Conservation (phyloP, 2,113 vertebrate species). For the Aleadryas rufinucha region DNA sequence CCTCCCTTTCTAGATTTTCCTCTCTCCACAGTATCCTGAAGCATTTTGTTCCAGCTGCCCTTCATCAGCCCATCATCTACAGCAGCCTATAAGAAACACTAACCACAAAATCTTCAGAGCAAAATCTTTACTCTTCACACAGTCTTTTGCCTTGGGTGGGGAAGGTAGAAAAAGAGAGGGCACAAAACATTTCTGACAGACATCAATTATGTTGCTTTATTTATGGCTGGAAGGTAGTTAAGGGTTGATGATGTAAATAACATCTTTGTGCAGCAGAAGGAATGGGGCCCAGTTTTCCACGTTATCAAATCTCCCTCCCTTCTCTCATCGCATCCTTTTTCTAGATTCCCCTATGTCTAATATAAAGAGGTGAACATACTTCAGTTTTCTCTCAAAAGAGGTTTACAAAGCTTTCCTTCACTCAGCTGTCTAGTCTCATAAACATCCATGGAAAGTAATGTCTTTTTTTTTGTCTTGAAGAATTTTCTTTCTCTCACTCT, state of each 20-base stretch:
- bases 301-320: not conserved
- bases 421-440: slow-evolving; percentile 21
- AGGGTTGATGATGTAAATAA: not conserved
- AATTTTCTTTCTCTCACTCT: slow-evolving; percentile 15
- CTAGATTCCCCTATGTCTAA: not conserved
- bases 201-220: not conserved
- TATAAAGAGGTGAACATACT: not conserved
- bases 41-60: not conserved
- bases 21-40: not conserved
- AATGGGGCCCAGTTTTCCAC: not conserved
- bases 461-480: slow-evolving; percentile 12
- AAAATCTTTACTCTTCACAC: not conserved
- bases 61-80: not conserved
- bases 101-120: not conserved
- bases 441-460: not conserved
- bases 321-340: not conserved
- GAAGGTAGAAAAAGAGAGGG: not conserved
- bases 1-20: not conserved
- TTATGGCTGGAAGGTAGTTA: not conserved
- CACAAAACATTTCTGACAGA: not conserved
- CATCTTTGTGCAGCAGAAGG: not conserved
- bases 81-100: not conserved
- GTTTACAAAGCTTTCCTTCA: slow-evolving; percentile 1
- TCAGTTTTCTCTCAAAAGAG: slow-evolving; percentile 13
- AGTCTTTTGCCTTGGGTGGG: not conserved